Conservation (phyloP, 2,113 vertebrate species). For the Anseranas semipalmata region DNA sequence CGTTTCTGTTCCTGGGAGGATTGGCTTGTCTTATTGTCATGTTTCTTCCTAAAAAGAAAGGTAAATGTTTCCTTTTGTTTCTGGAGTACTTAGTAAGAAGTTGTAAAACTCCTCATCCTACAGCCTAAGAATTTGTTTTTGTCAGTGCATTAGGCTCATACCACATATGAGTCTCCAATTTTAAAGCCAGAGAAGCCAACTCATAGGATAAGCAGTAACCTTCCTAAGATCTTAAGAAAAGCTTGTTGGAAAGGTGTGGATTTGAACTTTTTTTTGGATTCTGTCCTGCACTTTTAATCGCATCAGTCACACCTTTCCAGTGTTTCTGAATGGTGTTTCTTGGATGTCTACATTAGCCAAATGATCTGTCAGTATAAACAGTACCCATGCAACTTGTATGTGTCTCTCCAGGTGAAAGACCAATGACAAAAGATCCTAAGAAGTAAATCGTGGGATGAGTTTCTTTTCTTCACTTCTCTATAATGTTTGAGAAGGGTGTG, state of each 20-base stretch:
- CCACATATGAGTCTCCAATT: rapidly evolving
- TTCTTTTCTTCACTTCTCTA: neutral
- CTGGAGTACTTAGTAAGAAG: neutral
- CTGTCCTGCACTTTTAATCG: neutral
- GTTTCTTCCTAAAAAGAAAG: slow-evolving; percentile 83
- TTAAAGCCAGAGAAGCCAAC: neutral
- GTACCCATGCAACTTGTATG: neutral
- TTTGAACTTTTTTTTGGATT: neutral
- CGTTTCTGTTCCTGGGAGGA: slow-evolving; percentile 79
- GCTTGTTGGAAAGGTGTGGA: neutral
- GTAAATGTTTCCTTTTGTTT: slow-evolving; percentile 47
- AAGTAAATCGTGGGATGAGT: neutral
- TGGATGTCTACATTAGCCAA: neutral
- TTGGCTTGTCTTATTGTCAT: slow-evolving; percentile 80
- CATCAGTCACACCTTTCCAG: neutral
- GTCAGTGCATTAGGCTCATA: neutral
- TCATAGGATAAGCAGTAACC: neutral
- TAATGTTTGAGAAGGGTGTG: neutral
- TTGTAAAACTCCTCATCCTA: neutral
- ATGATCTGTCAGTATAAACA: neutral
- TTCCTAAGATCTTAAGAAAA: neutral
- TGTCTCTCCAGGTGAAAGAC: neutral
- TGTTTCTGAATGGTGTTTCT: neutral
- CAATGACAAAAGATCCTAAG: neutral
- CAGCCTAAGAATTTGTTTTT: neutral